Evolutionary conservation across 1,140 invertebrate species (phyloP), one percentile per base, ranked within the genome.

Genomic region (Pseudomyrmex dendroicus): DNA sequence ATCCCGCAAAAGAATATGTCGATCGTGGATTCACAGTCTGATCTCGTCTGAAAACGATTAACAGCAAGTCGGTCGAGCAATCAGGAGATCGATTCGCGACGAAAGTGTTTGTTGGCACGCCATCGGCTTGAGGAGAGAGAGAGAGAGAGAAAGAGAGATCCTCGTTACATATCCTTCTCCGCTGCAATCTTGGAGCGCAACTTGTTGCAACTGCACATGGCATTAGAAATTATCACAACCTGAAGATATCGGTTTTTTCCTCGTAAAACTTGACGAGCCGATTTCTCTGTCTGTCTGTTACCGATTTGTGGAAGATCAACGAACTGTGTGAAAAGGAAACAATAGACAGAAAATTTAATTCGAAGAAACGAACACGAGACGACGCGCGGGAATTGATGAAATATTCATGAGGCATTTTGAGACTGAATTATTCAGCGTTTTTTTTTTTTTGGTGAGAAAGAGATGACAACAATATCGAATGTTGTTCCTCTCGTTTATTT

Each of bases 401-500:
- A 80, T 80, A 80, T 80, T 35, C 66, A 80, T 72, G 66, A 59
- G 48, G 0, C 35, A 35, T 80, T 80, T 80, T 70, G 66, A 70
- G 22, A n/a, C 44, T 80, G 66, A 80, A 80, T 80, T 80, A 80
- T 72, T 80, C 54, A 80, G 12, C 54, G 10, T 59, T 17, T 57
- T 44, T 5, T 8, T n/a, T n/a, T 20, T 20, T 20, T 20, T 20
- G 20, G n/a, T 8, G 7, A 17, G 50, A 9, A 35, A 25, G 54
- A 17, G 63, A 48, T 12, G 54, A 12, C 1, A 12, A 72, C 46
- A 22, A 72, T 22, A n/a, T 61, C 12, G 76, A 59, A 12, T 57
- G 66, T 22, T 25, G 25, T 25, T 25, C 25, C 25, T 72, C 61
- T 80, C 22, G 54, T 35, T 7, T 7, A 61, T 72, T 80, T 80